Percentiles rank a stretch among this genome's conserved stretches.
These are phyloP conservation scores for Leptopilina clavipes DNA, from an alignment of 1,140 invertebrate genomes.

Conservation along the genomic window DNA sequence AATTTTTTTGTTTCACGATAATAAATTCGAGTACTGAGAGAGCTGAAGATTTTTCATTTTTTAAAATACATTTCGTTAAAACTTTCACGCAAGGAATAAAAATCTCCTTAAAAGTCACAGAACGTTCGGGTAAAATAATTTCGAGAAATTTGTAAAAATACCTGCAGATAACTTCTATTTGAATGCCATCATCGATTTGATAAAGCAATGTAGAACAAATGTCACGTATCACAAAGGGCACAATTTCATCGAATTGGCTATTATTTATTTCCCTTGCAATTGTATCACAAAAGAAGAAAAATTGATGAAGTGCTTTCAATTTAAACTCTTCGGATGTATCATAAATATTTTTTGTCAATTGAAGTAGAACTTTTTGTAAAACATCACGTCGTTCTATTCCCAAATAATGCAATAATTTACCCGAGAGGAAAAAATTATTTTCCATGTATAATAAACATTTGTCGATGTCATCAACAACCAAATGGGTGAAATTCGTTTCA, in stretches of 20 bases:
- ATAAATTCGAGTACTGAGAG: slow-evolving; percentile 71
- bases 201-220: slow-evolving; percentile 73
- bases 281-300: slow-evolving; percentile 70
- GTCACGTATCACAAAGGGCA: slow-evolving; percentile 71
- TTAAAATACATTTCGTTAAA: slow-evolving; percentile 66
- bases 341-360: slow-evolving; percentile 71
- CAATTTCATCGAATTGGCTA: slow-evolving; percentile 60
- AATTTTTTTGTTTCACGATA: slow-evolving; percentile 70
- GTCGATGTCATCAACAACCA: slow-evolving; percentile 40
- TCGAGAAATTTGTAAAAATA: slow-evolving; percentile 71
- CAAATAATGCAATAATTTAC: slow-evolving; percentile 53
- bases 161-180: slow-evolving; percentile 57
- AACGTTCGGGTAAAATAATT: slow-evolving; percentile 62
- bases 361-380: slow-evolving; percentile 74
- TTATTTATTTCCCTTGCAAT: slow-evolving; percentile 53
- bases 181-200: slow-evolving; percentile 62
- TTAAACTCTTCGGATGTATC: slow-evolving; percentile 70
- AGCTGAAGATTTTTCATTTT: slow-evolving; percentile 52
- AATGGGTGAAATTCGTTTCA: slow-evolving; percentile 39
- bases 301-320: slow-evolving; percentile 76
- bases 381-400: slow-evolving; percentile 52
- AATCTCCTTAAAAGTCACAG: slow-evolving; percentile 68
- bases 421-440: slow-evolving; percentile 35
- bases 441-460: slow-evolving; percentile 52
- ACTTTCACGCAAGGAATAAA: slow-evolving; percentile 71